A percentile compares a stretch with the other conserved stretches of the same genome.
These are phyloP conservation scores for Drosophila prosaltans DNA, from an alignment of 1,140 invertebrate species.

Conservation along the genomic window DNA sequence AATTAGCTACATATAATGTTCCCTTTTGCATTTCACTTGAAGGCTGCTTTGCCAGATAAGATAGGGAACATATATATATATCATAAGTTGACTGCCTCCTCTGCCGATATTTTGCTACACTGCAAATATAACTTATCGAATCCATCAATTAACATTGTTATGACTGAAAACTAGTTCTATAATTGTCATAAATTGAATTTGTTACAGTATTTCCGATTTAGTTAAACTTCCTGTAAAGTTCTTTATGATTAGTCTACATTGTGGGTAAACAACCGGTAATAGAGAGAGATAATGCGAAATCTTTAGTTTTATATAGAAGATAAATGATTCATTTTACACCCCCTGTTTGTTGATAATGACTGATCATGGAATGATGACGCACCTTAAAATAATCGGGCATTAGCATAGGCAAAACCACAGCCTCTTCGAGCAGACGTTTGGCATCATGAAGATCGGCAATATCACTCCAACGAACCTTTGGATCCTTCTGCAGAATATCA, in stretches of 20 bases:
- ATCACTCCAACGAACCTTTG: constrained; percentile 98
- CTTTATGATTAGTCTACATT: neutral
- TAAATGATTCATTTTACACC: constrained; percentile 43
- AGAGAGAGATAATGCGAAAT: constrained; percentile 29
- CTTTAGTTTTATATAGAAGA: neutral
- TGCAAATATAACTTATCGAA: neutral
- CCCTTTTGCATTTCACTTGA: neutral
- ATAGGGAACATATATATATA: constrained; percentile 2
- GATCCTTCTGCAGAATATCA: constrained; percentile 99
- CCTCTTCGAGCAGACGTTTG: constrained; percentile 97
- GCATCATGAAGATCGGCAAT: constrained; percentile 98
- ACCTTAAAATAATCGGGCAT: constrained; percentile 99
- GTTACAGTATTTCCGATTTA: too few relatives aligned
- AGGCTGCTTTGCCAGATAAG: neutral
- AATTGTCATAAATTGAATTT: too few relatives aligned
- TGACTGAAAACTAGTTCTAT: too few relatives aligned
- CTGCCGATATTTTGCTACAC: neutral
- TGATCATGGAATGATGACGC: constrained; percentile 38
- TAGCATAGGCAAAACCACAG: constrained; percentile 98
- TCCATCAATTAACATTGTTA: too few relatives aligned
- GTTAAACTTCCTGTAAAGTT: too few relatives aligned
- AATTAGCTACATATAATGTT: neutral
- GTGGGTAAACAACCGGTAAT: neutral
- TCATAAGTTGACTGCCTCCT: constrained; percentile 1
- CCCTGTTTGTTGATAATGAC: neutral